These are phyloP conservation scores for Geotria australis DNA, from an alignment of 2,797 vertebrate genomes.

Conservation along the genomic window DNA sequence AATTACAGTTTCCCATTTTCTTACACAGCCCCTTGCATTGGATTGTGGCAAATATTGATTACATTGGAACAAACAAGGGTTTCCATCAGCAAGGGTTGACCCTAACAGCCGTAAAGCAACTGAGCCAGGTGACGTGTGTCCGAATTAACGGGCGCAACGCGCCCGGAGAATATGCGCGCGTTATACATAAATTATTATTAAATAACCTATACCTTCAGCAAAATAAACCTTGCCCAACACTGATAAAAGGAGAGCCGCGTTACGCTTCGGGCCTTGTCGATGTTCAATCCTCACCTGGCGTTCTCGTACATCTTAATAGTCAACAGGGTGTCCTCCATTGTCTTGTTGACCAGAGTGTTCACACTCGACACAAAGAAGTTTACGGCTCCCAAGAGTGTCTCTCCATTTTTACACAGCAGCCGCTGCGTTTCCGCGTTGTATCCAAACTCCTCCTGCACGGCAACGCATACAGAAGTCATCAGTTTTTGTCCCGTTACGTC, in stretches of 20 bases:
- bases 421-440: slow-evolving; percentile 89
- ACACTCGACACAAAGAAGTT: slow-evolving; percentile 84
- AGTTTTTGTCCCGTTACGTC: too few species aligned
- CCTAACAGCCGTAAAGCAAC: too few species aligned
- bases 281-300: slow-evolving; percentile 24
- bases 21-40: too few species aligned
- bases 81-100: too few species aligned
- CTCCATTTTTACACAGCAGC: slow-evolving; percentile 74
- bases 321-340: slow-evolving; percentile 88
- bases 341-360: slow-evolving; percentile 81
- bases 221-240: background rate
- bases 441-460: slow-evolving; percentile 61
- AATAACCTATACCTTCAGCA: too few species aligned
- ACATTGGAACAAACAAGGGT: too few species aligned
- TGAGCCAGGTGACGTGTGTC: too few species aligned
- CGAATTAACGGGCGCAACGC: too few species aligned
- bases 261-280: background rate
- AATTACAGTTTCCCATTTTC: too few species aligned
- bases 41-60: too few species aligned
- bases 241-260: background rate
- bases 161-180: too few species aligned
- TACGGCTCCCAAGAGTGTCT: slow-evolving; percentile 58
- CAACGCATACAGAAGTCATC: background rate
- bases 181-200: too few species aligned
- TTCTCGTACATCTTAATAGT: slow-evolving; percentile 76